Evolutionary conservation across 2,113 vertebrate genomes (phyloP), one percentile per base, ranked within the genome.

Genomic region (Morone chrysops): DNA sequence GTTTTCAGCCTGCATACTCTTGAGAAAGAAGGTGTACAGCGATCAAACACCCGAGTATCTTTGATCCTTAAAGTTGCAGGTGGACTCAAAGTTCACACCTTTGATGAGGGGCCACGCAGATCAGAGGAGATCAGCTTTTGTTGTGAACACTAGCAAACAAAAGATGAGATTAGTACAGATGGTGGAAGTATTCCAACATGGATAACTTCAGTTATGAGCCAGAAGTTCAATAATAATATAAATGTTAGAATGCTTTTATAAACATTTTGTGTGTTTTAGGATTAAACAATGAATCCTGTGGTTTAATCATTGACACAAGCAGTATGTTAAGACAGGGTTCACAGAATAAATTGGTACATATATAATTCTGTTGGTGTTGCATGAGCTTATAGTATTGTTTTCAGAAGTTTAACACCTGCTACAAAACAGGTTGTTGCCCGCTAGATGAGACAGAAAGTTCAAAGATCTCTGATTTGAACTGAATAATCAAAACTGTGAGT

Each of bases 61-160:
- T 92, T 95, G 92, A 94, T 93, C 89, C 84, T 76, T 41, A n/a
- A 75, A 91, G 81, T 83, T 83, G 91, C 91, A 93, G 93, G 91
- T 91, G 92, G 83, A 83, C 70, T 84, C 62, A 70, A 59, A 70
- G 78, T 78, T 83, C 85, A 65, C 88, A 84, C 79, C 90, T 94
- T 90, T 90, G 87, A 88, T 69, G 87, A 57, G 78, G 65, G 74
- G 75, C 80, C 68, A 47, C 69, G 25, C 4, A n/a, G 81, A 92
- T 93, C 85, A 87, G 78, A 83, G 84, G 65, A 56, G 75, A 81
- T 25, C 48, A 1, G 75, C 81, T 92, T 87, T 80, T 89, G 87
- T 85, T 87, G 69, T 65, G 36, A 89, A 72, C 78, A 40, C 65
- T 12, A 17, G 69, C 75, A 82, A 88, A 89, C 85, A 91, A 83